These are phyloP conservation scores for Trichopria drosophilae DNA, from an alignment of 2,888 invertebrate species.

Conservation along the genomic window DNA sequence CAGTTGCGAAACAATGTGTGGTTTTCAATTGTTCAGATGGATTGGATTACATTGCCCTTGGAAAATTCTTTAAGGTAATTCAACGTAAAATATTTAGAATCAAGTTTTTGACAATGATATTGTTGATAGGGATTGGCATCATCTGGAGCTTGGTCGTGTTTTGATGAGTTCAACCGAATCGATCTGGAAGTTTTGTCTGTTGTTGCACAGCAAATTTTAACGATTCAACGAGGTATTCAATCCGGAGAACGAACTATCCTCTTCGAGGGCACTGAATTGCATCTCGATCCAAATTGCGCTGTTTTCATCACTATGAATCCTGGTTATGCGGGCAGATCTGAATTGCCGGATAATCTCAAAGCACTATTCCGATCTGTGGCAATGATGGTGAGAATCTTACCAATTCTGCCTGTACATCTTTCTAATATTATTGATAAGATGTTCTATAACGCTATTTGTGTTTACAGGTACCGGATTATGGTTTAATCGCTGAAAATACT, in stretches of 20 bases:
- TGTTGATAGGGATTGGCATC: conserved; percentile 61
- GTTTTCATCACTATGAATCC: conserved; percentile 69
- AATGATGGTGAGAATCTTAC: conserved; percentile 62
- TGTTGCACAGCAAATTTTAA: conserved; percentile 66
- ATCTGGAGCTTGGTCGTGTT: conserved; percentile 66
- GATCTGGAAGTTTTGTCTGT: conserved; percentile 67
- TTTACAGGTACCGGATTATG: conserved; percentile 65
- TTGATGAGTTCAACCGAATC: conserved; percentile 67
- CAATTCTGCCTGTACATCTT: not conserved
- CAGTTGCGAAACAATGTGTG: conserved; percentile 69
- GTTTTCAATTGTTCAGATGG: conserved; percentile 72
- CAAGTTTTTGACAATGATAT: not conserved
- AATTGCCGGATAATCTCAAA: conserved; percentile 66
- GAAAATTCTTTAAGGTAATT: conserved; percentile 64
- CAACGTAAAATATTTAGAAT: not conserved
- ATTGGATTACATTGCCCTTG: conserved; percentile 68
- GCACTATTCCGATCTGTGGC: conserved; percentile 66
- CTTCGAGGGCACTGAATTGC: conserved; percentile 65
- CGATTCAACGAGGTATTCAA: conserved; percentile 64
- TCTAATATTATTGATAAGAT: not conserved
- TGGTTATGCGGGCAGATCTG: conserved; percentile 64
- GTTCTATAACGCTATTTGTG: not conserved
- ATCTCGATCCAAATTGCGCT: conserved; percentile 63
- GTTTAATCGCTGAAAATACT: conserved; percentile 65
- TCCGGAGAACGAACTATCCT: conserved; percentile 58